phyloP scores from a whole-genome alignment of 1,140 invertebrate species.

The Drosophila varians region DNA sequence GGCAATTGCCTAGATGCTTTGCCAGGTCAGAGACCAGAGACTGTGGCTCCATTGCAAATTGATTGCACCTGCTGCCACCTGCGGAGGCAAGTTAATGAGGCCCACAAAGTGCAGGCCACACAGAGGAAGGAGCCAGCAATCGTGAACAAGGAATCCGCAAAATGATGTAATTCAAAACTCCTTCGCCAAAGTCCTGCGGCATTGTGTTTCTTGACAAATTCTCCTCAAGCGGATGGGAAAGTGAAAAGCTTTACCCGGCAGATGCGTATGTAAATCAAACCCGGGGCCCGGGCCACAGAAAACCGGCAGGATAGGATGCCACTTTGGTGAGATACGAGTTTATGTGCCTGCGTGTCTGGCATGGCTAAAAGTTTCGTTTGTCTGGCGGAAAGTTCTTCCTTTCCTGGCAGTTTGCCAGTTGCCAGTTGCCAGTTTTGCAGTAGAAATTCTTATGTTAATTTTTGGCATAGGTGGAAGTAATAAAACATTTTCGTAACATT shows the following conservation, averaged over 20 bases:
- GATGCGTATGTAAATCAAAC: slow-evolving; percentile 64
- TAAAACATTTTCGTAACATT: slow-evolving; percentile 76
- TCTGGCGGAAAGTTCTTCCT: slow-evolving; percentile 15
- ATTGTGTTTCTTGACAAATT: slow-evolving; percentile 71
- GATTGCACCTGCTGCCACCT: slow-evolving; percentile 60
- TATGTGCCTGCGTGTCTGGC: slow-evolving; percentile 37
- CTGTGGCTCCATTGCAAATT: slow-evolving; percentile 2
- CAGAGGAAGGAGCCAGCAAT: background rate
- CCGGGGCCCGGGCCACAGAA: slow-evolving; percentile 19
- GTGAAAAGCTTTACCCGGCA: slow-evolving; percentile 45
- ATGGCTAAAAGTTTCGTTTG: slow-evolving; percentile 53
- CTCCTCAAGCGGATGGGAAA: slow-evolving; percentile 28
- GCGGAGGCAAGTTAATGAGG: slow-evolving; percentile 34
- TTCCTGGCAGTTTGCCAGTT: background rate
- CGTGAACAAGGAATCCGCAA: slow-evolving; percentile 41
- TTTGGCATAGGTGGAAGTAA: slow-evolving; percentile 80
- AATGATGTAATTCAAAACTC: slow-evolving; percentile 67
- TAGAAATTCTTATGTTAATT: slow-evolving; percentile 76
- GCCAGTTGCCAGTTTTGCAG: background rate
- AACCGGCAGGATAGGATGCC: slow-evolving; percentile 27
- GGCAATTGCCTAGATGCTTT: slow-evolving; percentile 56
- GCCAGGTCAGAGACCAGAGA: background rate
- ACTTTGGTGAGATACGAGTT: slow-evolving; percentile 33
- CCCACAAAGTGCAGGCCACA: slow-evolving; percentile 2
- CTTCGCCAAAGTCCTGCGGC: slow-evolving; percentile 31